Evolutionary conservation across 2,888 invertebrate species (phyloP).

Genomic region (Dendrolimus houi): DNA sequence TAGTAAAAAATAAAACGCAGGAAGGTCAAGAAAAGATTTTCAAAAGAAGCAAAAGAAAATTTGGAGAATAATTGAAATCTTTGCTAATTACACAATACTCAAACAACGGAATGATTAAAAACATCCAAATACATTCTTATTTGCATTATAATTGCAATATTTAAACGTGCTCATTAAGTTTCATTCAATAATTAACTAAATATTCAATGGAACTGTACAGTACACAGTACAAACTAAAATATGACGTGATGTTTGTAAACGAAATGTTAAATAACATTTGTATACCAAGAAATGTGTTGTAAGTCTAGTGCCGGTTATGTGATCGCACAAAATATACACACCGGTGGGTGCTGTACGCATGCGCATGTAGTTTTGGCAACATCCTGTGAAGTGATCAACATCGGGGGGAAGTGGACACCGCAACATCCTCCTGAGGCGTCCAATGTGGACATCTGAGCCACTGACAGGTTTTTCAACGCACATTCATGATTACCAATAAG

Average conservation of each 20-base stretch:
- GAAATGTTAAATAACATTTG: slow-evolving; percentile 35
- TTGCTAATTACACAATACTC: too few species aligned
- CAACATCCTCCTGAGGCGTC: slow-evolving; percentile 58
- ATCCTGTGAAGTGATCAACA: slow-evolving; percentile 61
- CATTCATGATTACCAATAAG: not conserved
- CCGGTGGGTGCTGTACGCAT: slow-evolving; percentile 9
- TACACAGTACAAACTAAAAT: slow-evolving; percentile 11
- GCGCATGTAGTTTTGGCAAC: slow-evolving; percentile 61
- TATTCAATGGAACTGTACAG: too few species aligned
- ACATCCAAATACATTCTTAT: too few species aligned
- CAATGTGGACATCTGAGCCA: slow-evolving; percentile 8
- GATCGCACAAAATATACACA: slow-evolving; percentile 37
- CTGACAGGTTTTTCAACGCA: not conserved
- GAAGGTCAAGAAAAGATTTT: too few species aligned
- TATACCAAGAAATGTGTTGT: slow-evolving; percentile 37
- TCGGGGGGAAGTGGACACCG: slow-evolving; percentile 62
- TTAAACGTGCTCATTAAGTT: too few species aligned
- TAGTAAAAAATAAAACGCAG: too few species aligned
- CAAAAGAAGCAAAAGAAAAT: too few species aligned
- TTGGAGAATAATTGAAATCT: too few species aligned
- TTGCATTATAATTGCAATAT: too few species aligned
- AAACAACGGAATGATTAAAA: too few species aligned
- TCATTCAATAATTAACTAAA: too few species aligned
- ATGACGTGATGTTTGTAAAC: slow-evolving; percentile 22
- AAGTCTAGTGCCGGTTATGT: slow-evolving; percentile 31